Evolutionary conservation across 2,797 vertebrate genomes (phyloP), one percentile per base, ranked within the genome.

Genomic region (Microtus agrestis): DNA sequence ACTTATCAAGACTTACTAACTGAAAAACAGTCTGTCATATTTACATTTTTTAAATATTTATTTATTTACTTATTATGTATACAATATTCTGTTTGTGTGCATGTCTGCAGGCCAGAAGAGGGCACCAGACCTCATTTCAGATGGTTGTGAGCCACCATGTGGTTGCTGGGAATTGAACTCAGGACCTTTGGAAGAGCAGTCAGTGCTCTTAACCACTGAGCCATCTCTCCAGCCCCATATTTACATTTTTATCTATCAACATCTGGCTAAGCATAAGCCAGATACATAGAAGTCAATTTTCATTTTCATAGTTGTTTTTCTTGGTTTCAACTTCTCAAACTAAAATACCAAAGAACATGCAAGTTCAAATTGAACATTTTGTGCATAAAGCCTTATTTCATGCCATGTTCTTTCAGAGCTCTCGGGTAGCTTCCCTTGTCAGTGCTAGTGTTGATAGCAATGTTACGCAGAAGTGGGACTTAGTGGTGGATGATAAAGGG

Each of bases 21-120:
- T 96, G 81, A 92, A 96, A 97, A 97, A 87, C 90, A 98, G 94
- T 97, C 95, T 96, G 92, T 97, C 3, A 0, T 97, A 96, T 97
- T 98, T 98, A 96, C 96, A 98, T 98, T 98, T 98, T 97, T 98
- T n/a, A n/a, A n/a, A n/a, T n/a, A n/a, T n/a, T n/a, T n/a, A n/a
- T n/a, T n/a, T n/a, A n/a, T n/a, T n/a, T n/a, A n/a, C n/a, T n/a
- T n/a, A n/a, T n/a, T n/a, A n/a, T n/a, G n/a, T n/a, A n/a, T n/a
- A n/a, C n/a, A n/a, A n/a, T n/a, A n/a, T n/a, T n/a, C n/a, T n/a
- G n/a, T n/a, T n/a, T n/a, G n/a, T n/a, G n/a, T n/a, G n/a, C n/a
- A n/a, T n/a, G n/a, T n/a, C n/a, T n/a, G n/a, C n/a, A n/a, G n/a
- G n/a, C n/a, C n/a, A n/a, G n/a, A n/a, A n/a, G n/a, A n/a, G n/a